Percentiles rank a stretch among this genome's conserved stretches.
Conservation (phyloP, 2,113 vertebrate species). For the Tonatia bakeri region DNA sequence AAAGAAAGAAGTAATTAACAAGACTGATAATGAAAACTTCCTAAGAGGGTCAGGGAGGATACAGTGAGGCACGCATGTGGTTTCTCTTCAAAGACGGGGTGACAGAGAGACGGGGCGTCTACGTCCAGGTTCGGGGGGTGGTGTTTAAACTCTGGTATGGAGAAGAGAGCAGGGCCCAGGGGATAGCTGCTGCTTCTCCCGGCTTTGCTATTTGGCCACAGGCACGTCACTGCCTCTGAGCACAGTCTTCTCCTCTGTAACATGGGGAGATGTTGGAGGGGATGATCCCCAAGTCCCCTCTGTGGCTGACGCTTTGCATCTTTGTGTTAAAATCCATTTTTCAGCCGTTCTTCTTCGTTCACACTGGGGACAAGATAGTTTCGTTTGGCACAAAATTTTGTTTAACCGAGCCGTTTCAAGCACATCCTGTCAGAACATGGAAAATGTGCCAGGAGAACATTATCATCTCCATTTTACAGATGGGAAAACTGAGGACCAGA, state of each 20-base stretch:
- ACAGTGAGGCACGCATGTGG: not conserved
- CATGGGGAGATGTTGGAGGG: not conserved
- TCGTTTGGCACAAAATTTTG: not conserved
- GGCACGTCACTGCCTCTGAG: not conserved
- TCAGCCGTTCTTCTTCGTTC: not conserved
- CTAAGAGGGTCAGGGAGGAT: not conserved
- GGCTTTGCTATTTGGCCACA: not conserved
- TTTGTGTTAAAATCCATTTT: not conserved
- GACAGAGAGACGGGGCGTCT: not conserved
- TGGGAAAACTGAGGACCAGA: not conserved
- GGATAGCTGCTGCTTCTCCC: not conserved
- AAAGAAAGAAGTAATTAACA: constrained; percentile 26
- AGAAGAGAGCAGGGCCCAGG: not conserved
- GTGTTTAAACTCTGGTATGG: not conserved
- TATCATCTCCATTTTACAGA: not conserved
- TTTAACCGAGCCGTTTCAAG: not conserved
- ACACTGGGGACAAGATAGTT: not conserved
- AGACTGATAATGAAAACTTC: constrained; percentile 1
- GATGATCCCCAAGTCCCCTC: not conserved
- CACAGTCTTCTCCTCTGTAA: not conserved
- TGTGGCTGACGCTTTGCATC: not conserved
- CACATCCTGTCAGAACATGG: not conserved
- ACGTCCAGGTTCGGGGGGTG: not conserved
- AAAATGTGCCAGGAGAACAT: not conserved
- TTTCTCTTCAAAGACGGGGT: not conserved